A percentile compares a stretch with the other conserved stretches of the same genome.
phyloP scores from a whole-genome alignment of 92 coral and sea anemone species.

The Heteractis magnifica region DNA sequence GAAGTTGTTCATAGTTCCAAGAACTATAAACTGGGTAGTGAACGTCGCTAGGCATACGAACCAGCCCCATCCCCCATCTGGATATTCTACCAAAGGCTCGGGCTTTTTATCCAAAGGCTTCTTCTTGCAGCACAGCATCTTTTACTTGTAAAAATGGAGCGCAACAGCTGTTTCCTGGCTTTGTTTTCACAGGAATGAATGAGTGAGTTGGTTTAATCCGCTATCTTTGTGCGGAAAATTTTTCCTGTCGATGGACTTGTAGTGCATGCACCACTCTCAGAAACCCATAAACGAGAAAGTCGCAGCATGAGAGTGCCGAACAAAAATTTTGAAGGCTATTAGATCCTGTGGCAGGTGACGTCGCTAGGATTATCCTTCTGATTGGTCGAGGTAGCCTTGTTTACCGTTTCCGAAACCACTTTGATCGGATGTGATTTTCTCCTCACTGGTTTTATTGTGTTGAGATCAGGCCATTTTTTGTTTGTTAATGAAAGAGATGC shows the following conservation, averaged over 20 bases:
- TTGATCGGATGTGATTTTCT: conserved; percentile 48
- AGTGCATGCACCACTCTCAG: conserved; percentile 3
- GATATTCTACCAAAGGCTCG: conserved; percentile 69
- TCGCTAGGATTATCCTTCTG: conserved; percentile 33
- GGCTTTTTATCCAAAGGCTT: conserved; percentile 61
- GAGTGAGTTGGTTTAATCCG: background rate
- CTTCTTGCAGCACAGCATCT: conserved; percentile 78
- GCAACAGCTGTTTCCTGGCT: conserved; percentile 19
- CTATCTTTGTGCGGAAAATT: background rate
- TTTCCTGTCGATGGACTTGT: conserved; percentile 6
- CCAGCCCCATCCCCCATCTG: conserved; percentile 99
- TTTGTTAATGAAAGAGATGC: conserved; percentile 18
- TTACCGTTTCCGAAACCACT: conserved; percentile 17
- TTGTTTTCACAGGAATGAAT: conserved; percentile 6
- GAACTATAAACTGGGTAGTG: conserved; percentile 84
- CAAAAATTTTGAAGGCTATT: conserved; percentile 26
- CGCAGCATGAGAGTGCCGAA: conserved; percentile 15
- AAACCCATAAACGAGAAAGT: conserved; percentile 24
- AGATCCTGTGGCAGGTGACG: conserved; percentile 51
- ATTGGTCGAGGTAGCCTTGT: conserved; percentile 55
- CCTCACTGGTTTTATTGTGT: conserved; percentile 19
- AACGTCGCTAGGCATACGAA: conserved; percentile 89
- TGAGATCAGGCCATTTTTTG: conserved; percentile 37
- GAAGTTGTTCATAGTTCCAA: conserved; percentile 97
- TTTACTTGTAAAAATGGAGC: background rate